Evolutionary conservation across 1,140 invertebrate genomes (phyloP).

Genomic region (Pseudomyrmex sp.): DNA sequence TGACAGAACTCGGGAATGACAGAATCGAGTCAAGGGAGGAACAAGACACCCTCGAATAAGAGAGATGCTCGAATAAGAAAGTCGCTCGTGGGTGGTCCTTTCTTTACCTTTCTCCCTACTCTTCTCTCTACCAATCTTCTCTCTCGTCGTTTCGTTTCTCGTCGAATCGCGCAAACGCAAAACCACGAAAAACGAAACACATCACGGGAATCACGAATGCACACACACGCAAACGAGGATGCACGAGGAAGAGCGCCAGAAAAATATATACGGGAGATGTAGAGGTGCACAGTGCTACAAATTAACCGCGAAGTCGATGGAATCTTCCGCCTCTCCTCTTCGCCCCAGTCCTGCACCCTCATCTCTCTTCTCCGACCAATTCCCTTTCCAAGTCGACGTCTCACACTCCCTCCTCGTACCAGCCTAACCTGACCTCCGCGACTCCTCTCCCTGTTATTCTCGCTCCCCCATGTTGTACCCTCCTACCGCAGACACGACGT

Average conservation of each 20-base stretch:
- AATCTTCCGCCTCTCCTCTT: constrained; percentile 48
- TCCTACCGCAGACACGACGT: constrained; percentile 12
- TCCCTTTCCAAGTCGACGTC: constrained; percentile 41
- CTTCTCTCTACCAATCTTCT: neutral
- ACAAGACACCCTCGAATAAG: neutral
- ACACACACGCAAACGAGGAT: constrained; percentile 17
- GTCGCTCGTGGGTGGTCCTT: constrained; percentile 44
- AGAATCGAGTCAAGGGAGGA: neutral
- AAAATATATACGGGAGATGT: constrained; percentile 48
- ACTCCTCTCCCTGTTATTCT: constrained; percentile 10
- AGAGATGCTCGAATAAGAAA: constrained; percentile 42
- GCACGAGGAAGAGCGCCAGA: constrained; percentile 10
- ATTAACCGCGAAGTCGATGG: constrained; percentile 65
- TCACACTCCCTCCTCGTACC: neutral
- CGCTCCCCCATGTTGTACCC: constrained; percentile 6
- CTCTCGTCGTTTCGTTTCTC: constrained; percentile 12
- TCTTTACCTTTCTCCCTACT: constrained; percentile 3
- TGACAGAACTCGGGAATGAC: constrained; percentile 17
- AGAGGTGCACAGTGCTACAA: constrained; percentile 61
- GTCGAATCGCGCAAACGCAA: constrained; percentile 58
- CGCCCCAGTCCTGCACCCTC: neutral
- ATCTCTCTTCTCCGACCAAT: constrained; percentile 28
- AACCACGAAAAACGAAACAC: constrained; percentile 40
- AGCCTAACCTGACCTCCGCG: neutral
- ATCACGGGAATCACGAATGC: constrained; percentile 57